phyloP scores from a whole-genome alignment of 2,888 invertebrate genomes.

The Diloba caeruleocephala region DNA sequence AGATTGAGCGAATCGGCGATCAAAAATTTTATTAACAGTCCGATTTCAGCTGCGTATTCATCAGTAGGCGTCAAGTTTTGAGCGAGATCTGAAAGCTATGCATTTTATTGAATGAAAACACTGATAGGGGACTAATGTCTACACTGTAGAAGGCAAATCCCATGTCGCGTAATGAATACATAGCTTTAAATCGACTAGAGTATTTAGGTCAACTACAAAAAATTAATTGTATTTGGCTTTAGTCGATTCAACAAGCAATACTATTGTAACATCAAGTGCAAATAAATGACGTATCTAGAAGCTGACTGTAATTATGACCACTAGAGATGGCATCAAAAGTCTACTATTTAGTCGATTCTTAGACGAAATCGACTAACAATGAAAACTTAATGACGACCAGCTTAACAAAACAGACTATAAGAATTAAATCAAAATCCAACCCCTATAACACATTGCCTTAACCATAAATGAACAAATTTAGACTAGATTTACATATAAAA shows the following conservation, averaged over 20 bases:
- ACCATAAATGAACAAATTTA: conserved; percentile 49
- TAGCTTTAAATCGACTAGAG: conserved; percentile 11
- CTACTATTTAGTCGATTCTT: conserved; percentile 8
- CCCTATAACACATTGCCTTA: conserved; percentile 29
- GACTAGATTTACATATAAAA: conserved; percentile 54
- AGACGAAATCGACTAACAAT: conserved; percentile 21
- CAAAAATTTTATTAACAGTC: conserved; percentile 35
- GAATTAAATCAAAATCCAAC: conserved; percentile 25
- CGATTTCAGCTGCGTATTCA: conserved; percentile 5
- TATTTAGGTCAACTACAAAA: conserved; percentile 42
- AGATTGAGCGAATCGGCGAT: conserved; percentile 52
- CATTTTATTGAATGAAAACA: no score
- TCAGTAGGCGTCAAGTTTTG: neutral
- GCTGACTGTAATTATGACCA: conserved; percentile 23
- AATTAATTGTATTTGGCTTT: conserved; percentile 27
- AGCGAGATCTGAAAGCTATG: no score
- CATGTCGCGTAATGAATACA: conserved; percentile 1
- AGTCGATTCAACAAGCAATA: conserved; percentile 35
- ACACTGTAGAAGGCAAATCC: no score
- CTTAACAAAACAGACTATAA: conserved; percentile 17
- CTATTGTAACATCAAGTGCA: conserved; percentile 36
- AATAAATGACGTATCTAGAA: conserved; percentile 24
- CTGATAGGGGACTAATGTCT: no score
- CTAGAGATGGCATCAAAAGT: conserved; percentile 29
- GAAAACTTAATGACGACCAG: conserved; percentile 29